Evolutionary conservation across 2,113 vertebrate genomes (phyloP), one percentile per base, ranked within the genome.

Genomic region (Ochotona curzoniae): DNA sequence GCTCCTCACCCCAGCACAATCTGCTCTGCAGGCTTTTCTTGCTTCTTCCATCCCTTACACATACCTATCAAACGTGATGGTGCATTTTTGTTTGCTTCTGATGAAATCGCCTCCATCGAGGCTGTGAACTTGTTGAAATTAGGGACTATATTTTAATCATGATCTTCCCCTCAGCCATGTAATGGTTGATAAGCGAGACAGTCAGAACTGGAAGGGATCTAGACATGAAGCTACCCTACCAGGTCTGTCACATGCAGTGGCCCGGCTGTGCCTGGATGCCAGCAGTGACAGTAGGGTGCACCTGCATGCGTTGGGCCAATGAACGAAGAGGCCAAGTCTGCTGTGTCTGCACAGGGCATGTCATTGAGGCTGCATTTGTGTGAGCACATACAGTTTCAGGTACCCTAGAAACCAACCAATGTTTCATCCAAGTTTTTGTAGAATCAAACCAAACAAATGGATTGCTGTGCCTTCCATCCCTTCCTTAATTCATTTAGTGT

Each of bases 21-120:
- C 21, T 25, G 60, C 44, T 28, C 26, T 26, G 13, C 35, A 44
- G 30, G 21, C 11, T 2, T 54, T 76, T 30, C 54, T 49, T 30
- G 15, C 54, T 44, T 57, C 32, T 14, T 80, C 51, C 14, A 17
- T 18, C 44, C 5, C 12, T 66, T 38, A 61, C 6, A 54, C 21
- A 26, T 17, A 60, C 25, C 75, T 73, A 23, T 57, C 60, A 13
- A 82, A 64, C 5, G 30, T 18, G 32, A 54, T 21, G 10, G 57
- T 8, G 23, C 5, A 0, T 30, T 7, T 21, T 25, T 51, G 20
- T 25, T 15, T 15, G 13, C 0, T 7, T 28, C 57, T 5, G 10
- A 49, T 17, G 7, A 32, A 32, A 18, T 11, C 32, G 9, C 23
- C 60, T 89, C 11, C 32, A 38, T 23, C 32, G 10, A 21, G 21